These are phyloP conservation scores for Calyptomena viridis DNA, from an alignment of 2,113 vertebrate species.

Conservation along the genomic window DNA sequence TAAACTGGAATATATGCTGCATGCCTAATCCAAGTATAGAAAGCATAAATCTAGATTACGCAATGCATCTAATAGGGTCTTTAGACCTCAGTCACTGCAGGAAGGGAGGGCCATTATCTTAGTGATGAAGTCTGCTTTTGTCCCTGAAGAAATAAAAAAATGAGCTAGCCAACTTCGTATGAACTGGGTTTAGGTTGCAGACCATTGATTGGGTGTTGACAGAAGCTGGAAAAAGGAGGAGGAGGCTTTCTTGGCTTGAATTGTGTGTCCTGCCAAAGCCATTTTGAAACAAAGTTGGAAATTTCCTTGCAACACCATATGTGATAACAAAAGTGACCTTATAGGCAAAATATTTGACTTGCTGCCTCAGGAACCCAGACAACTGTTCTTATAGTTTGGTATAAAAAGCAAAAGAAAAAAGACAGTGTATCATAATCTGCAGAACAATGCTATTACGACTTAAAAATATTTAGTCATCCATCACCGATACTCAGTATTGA, in stretches of 20 bases:
- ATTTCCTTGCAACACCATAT: conserved; percentile 2
- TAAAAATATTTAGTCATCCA: background rate
- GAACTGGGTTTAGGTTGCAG: background rate
- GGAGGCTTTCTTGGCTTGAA: background rate
- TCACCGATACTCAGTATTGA: background rate
- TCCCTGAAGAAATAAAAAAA: background rate
- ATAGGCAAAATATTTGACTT: conserved; percentile 26
- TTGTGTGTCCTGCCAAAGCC: background rate
- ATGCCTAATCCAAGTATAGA: background rate
- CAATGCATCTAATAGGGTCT: background rate
- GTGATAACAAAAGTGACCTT: conserved; percentile 45
- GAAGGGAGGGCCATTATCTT: background rate
- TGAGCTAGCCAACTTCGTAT: background rate
- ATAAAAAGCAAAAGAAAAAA: background rate
- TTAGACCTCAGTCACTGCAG: background rate
- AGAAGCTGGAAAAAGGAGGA: conserved; percentile 12
- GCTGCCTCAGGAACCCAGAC: background rate
- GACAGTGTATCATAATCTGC: background rate
- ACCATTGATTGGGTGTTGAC: conserved; percentile 25
- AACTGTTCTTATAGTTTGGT: background rate
- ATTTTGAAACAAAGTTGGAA: conserved; percentile 45
- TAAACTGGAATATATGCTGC: background rate
- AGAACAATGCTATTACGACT: background rate
- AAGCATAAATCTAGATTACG: background rate
- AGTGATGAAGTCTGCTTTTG: background rate